Conservation (phyloP, 2,113 vertebrate species). For the Sceloporus tristichus region DNA sequence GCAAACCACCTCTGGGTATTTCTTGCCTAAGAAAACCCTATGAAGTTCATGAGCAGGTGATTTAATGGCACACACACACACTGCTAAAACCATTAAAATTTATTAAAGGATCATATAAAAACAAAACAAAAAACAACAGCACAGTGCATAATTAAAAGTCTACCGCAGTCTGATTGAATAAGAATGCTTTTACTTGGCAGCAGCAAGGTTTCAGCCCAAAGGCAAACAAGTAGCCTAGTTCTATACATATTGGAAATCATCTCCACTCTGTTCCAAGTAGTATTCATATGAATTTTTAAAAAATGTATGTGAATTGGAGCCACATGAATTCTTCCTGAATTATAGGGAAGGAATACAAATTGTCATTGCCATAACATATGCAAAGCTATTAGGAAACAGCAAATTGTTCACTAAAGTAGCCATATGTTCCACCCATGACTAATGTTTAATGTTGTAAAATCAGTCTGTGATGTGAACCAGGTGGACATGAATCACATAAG, state of each 20-base stretch:
- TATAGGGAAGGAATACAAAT: neutral
- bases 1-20: too few relatives aligned
- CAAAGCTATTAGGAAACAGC: neutral
- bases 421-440: constrained; percentile 44
- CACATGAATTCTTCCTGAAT: constrained; percentile 24
- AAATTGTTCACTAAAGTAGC: constrained; percentile 7
- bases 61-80: too few relatives aligned
- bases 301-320: constrained; percentile 18
- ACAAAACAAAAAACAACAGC: neutral
- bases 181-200: neutral
- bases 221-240: neutral
- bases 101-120: neutral
- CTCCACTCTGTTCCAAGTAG: neutral
- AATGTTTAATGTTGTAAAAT: constrained; percentile 53
- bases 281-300: neutral
- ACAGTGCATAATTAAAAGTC: neutral
- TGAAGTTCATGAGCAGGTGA: too few relatives aligned
- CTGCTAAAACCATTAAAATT: too few relatives aligned
- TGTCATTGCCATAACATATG: neutral
- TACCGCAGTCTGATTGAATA: too few relatives aligned
- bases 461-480: neutral
- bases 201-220: neutral
- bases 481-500: neutral
- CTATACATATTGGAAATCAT: neutral
- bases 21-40: too few relatives aligned